Evolutionary conservation across 2,888 invertebrate genomes (phyloP), one percentile per base, ranked within the genome.

Genomic region (Oxytorus armatus): DNA sequence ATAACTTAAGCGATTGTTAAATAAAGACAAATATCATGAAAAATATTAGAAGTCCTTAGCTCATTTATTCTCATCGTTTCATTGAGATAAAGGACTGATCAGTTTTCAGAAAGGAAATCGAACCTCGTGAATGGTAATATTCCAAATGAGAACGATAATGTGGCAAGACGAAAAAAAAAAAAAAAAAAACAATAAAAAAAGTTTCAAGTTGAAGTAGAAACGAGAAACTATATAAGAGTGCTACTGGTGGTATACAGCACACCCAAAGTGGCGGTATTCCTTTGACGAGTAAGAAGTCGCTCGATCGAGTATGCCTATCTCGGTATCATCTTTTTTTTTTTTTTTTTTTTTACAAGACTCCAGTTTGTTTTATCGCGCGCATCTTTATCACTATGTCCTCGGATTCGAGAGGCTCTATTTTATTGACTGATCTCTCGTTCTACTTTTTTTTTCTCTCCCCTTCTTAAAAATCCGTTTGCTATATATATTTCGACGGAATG

Each of bases 61-160:
- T 33, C 61, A 42, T 18, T 16, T 11, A 11, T 3, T 33, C 55
- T 39, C 16, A n/a, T 36, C 21, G 14, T 7, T 16, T 16, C 65
- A 44, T 51, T 63, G 25, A 7, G 69, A 61, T 77, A 77, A 61
- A 55, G 16, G 36, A 29, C 25, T 29, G 57, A 63, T 49, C 55
- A 36, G 73, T 79, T 69, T 79, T 69, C 69, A 66, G 51, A 44
- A 75, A 74, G 57, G 47, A 75, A 79, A 53, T 72, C 59, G 36
- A 51, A 39, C 21, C 29, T n/a, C n/a, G n/a, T 16, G 68, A 55
- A 53, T 36, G 68, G 68, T 53, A 29, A 70, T 69, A 65, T 70
- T 79, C 65, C 69, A 74, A 79, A 74, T 63, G 75, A 53, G 57
- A 49, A 29, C 70, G 69, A 70, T 75, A 51, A 65, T 75, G 57